Base-by-base conservation (phyloP, 2,113 vertebrate species). In the Lichenostomus cassidix region DNA sequence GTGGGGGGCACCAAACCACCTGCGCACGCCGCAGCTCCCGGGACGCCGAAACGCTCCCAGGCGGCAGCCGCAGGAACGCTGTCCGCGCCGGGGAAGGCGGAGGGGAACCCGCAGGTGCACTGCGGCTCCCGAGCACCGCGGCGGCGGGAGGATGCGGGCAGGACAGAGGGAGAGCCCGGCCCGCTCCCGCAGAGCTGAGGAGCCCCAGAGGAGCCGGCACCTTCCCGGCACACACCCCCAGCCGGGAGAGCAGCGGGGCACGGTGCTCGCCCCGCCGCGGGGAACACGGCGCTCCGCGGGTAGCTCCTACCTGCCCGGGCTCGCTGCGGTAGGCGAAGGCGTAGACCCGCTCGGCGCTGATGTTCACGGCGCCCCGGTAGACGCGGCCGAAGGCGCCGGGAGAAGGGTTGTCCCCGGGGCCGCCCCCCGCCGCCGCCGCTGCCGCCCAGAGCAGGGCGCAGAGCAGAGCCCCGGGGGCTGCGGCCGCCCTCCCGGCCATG, bases 321-420 rank as follows among this genome's bases (percentile, higher is more conserved):
- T 90, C 80, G 87, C 96, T 96, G 94, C 97, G 97, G 97, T 98
- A 97, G 86, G 96, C 97, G 95, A 98, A 98, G 78, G 97, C 77
- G 87, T 98, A 98, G 73, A 98, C 94, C 64, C 91, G 95, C 91
- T 98, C 98, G 4, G 94, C 86, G 95, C 92, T 96, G 82, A 97
- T 87, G 74, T 83, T 97, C 89, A 98, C 98, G 35, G 86, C 52
- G 3, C 98, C 98, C 52, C 79, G 87, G 97, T 98, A 98, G 75
- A 97, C 35, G 12, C 42, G 97, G 46, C 96, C 97, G 52, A 98
- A 98, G 27, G 97, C 84, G 4, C 94, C 96, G 25, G 96, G 74
- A 10, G 3, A 19, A 60, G 44, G 65, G 15, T 13, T 35, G 16
- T 63, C 78, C 49, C 39, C 84, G 39, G 73, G 46, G 75, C 86